Percentiles rank a stretch among this genome's conserved stretches.
Evolutionary conservation across 2,113 vertebrate species (phyloP).

Genomic region (Gymnobelideus leadbeateri): DNA sequence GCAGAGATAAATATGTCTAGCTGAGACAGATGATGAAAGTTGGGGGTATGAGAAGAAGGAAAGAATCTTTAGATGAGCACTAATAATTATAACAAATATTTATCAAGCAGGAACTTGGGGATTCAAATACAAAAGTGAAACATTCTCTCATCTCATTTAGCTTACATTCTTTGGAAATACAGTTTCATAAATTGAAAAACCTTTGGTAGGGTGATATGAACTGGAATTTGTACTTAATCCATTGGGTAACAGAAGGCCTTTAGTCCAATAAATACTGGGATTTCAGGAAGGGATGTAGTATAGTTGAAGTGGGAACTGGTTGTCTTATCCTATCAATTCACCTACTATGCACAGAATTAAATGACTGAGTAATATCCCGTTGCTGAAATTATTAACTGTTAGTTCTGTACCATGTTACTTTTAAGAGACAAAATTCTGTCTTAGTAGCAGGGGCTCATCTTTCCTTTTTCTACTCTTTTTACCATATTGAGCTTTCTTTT

Average conservation of each 20-base stretch:
- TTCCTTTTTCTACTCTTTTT: neutral
- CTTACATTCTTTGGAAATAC: neutral
- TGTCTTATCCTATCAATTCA: neutral
- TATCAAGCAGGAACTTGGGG: neutral
- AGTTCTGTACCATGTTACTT: neutral
- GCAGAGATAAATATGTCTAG: neutral
- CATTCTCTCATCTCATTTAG: neutral
- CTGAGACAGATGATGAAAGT: slow-evolving; percentile 21
- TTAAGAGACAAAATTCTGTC: neutral
- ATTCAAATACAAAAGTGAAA: neutral
- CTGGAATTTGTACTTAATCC: neutral
- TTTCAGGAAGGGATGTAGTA: neutral
- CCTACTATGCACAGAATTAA: neutral
- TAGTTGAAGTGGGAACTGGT: neutral
- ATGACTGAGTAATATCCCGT: neutral
- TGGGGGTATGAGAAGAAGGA: slow-evolving; percentile 21
- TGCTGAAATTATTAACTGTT: neutral
- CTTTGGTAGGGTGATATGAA: neutral
- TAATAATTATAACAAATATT: neutral
- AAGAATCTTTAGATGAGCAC: neutral
- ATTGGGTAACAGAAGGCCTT: too few species aligned
- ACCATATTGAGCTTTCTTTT: neutral
- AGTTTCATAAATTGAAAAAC: neutral
- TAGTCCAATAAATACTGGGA: neutral
- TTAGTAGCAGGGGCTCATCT: neutral